phyloP scores from a whole-genome alignment of 1,140 invertebrate genomes.

The Capitella teleta region DNA sequence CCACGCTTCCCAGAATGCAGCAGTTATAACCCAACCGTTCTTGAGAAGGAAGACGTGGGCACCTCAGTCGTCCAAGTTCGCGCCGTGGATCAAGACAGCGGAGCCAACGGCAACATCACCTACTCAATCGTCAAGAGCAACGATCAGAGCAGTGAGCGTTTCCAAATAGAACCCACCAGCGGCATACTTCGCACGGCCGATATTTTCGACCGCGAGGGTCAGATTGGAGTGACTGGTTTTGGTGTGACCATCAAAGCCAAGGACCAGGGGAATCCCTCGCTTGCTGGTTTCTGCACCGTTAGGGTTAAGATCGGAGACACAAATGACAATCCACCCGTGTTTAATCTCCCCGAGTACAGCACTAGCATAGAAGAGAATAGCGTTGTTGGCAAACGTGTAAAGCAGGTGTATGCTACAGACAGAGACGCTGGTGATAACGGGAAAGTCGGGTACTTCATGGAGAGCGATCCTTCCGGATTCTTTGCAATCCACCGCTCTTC shows the following conservation, averaged over 20 bases:
- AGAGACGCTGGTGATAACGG: slow-evolving; percentile 13
- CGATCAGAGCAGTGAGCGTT: slow-evolving; percentile 11
- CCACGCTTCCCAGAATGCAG: slow-evolving; percentile 85
- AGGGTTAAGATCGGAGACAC: slow-evolving; percentile 92
- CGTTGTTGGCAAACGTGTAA: slow-evolving; percentile 92
- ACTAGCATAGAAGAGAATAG: slow-evolving; percentile 95
- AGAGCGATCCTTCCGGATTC: slow-evolving; percentile 11
- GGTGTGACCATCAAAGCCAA: slow-evolving; percentile 84
- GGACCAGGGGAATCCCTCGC: slow-evolving; percentile 85
- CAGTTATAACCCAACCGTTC: slow-evolving; percentile 50
- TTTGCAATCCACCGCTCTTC: slow-evolving; percentile 9
- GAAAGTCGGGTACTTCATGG: slow-evolving; percentile 10
- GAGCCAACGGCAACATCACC: slow-evolving; percentile 67
- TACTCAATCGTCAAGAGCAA: slow-evolving; percentile 14
- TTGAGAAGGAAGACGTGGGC: slow-evolving; percentile 14
- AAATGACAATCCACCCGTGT: slow-evolving; percentile 90
- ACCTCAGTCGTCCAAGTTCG: slow-evolving; percentile 60
- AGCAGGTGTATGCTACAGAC: slow-evolving; percentile 63
- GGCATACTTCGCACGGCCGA: slow-evolving; percentile 9
- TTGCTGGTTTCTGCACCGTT: slow-evolving; percentile 81
- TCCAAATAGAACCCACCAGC: slow-evolving; percentile 13
- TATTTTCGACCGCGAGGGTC: slow-evolving; percentile 78
- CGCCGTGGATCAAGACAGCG: slow-evolving; percentile 85
- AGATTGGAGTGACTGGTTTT: slow-evolving; percentile 89
- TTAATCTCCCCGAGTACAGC: slow-evolving; percentile 84